Conservation (phyloP, 2,113 vertebrate genomes). For the Aleadryas rufinucha region DNA sequence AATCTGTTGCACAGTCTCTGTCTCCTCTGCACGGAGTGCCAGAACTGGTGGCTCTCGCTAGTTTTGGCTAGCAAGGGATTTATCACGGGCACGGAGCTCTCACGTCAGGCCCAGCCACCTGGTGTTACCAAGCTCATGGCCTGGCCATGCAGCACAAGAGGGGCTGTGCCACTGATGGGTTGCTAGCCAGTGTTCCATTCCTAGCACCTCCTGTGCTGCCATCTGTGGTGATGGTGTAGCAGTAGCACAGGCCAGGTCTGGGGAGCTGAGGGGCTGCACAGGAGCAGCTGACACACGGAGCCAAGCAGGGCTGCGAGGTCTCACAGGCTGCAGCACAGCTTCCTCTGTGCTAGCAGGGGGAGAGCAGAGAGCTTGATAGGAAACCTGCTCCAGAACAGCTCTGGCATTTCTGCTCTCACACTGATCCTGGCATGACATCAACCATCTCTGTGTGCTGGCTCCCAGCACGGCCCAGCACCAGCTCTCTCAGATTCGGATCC, state of each 20-base stretch:
- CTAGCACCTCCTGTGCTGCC: slow-evolving; percentile 9
- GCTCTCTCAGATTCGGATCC: not conserved
- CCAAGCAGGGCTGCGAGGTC: not conserved
- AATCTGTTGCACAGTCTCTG: slow-evolving; percentile 12
- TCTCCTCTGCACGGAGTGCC: not conserved
- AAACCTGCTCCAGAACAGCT: not conserved
- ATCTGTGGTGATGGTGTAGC: not conserved
- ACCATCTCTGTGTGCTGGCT: not conserved
- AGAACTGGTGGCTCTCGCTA: not conserved
- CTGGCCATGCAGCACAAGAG: not conserved
- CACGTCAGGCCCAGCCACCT: not conserved
- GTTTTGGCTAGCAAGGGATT: not conserved
- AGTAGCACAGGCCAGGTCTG: not conserved
- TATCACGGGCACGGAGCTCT: not conserved
- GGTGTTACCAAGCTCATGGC: not conserved
- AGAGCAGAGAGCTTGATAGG: not conserved
- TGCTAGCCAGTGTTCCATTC: not conserved
- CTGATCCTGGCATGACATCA: not conserved
- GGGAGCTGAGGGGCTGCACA: not conserved
- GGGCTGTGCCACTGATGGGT: not conserved
- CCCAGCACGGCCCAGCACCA: not conserved
- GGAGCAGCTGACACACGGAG: not conserved
- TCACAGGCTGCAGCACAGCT: not conserved
- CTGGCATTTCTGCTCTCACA: not conserved
- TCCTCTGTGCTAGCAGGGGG: not conserved